Percentiles rank a stretch among this genome's conserved stretches.
These are phyloP conservation scores for Drosophila arawakana DNA, from an alignment of 1,140 invertebrate species.

Conservation along the genomic window DNA sequence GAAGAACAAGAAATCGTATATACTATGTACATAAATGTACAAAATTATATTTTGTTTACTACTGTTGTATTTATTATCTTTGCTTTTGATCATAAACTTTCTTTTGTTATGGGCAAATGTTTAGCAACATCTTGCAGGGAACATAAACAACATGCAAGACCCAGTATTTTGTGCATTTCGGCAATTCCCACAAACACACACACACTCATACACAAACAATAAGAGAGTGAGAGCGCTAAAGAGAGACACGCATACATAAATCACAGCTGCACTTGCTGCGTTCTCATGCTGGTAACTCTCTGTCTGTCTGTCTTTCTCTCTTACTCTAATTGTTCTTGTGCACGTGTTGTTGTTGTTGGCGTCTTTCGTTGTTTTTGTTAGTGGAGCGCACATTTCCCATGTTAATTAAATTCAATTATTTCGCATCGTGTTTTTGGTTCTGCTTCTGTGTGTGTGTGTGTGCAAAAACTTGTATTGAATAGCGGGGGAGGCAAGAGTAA, in stretches of 20 bases:
- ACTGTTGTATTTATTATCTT: neutral
- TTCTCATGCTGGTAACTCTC: constrained; percentile 17
- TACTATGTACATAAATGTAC: too few relatives aligned
- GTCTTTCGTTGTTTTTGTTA: constrained; percentile 30
- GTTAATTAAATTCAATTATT: constrained; percentile 72
- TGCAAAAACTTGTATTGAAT: constrained; percentile 20
- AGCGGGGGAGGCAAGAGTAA: constrained; percentile 1
- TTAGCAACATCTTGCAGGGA: constrained; percentile 12
- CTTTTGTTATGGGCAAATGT: constrained; percentile 11
- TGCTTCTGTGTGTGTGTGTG: constrained; percentile 22
- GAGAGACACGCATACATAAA: constrained; percentile 29
- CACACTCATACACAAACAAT: neutral
- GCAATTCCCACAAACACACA: neutral
- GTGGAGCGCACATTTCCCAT: constrained; percentile 53
- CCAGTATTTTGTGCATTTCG: neutral
- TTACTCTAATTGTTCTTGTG: constrained; percentile 22
- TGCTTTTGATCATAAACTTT: constrained; percentile 29
- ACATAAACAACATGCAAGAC: neutral
- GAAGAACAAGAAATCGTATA: constrained; percentile 2
- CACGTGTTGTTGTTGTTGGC: constrained; percentile 25
- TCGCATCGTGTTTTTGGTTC: constrained; percentile 52
- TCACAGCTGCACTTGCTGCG: constrained; percentile 26
- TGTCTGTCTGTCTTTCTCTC: neutral
- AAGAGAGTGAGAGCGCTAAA: neutral
- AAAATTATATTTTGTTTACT: too few relatives aligned